These are phyloP conservation scores for Gasteruption jaculator DNA, from an alignment of 2,888 invertebrate genomes.

Conservation along the genomic window DNA sequence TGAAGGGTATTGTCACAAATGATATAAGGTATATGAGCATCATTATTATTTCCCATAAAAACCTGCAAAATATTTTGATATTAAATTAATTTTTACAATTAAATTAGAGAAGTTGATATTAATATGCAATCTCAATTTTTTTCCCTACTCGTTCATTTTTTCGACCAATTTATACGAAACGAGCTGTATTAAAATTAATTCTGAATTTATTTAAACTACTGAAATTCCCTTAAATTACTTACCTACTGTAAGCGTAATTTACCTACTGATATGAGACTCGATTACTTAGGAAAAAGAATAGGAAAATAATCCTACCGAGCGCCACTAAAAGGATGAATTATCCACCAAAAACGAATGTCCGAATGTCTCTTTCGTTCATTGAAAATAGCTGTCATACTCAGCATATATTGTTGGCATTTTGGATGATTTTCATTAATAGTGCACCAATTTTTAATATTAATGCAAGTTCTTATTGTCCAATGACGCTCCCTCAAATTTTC, in stretches of 20 bases:
- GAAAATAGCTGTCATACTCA: constrained; percentile 32
- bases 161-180: too few relatives aligned
- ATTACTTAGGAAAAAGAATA: too few relatives aligned
- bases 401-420: constrained; percentile 27
- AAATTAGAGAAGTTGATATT: background rate
- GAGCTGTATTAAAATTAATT: background rate
- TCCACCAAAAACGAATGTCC: constrained; percentile 32
- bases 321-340: constrained; percentile 43
- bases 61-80: constrained; percentile 31
- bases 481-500: too few relatives aligned
- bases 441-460: constrained; percentile 22
- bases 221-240: too few relatives aligned
- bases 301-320: constrained; percentile 25
- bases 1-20: constrained; percentile 41
- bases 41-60: constrained; percentile 42
- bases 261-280: too few relatives aligned
- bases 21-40: constrained; percentile 31
- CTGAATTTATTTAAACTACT: background rate
- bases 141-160: background rate
- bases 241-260: too few relatives aligned
- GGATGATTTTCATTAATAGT: constrained; percentile 32
- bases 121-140: background rate
- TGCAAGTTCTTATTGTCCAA: constrained; percentile 7
- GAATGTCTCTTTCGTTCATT: constrained; percentile 35
- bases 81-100: constrained; percentile 9